A percentile compares a stretch with the other conserved stretches of the same genome.
Conservation (phyloP, 2,888 invertebrate species). For the Polietes domitor region DNA sequence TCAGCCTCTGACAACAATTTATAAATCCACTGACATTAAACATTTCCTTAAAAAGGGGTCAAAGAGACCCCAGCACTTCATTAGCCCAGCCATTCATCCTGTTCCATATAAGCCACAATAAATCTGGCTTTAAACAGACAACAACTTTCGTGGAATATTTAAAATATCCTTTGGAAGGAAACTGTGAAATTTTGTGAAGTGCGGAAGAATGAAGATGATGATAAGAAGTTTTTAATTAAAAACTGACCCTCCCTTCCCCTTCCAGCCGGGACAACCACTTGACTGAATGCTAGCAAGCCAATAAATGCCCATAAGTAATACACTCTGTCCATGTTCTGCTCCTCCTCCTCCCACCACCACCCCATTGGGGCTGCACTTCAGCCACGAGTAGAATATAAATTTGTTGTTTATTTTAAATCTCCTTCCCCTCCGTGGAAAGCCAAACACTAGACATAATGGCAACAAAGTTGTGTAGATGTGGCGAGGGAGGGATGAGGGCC, state of each 20-base stretch:
- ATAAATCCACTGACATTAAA: too few relatives aligned
- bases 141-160: background rate
- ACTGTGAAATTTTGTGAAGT: background rate
- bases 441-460: background rate
- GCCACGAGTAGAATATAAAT: background rate
- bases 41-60: too few relatives aligned
- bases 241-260: background rate
- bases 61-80: too few relatives aligned
- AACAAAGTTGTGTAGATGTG: background rate
- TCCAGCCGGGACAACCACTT: background rate
- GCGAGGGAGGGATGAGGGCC: background rate
- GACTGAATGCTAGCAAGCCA: background rate
- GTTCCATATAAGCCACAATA: background rate
- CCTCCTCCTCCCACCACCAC: background rate
- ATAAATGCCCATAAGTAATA: background rate
- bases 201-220: background rate
- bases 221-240: conserved; percentile 1
- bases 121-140: background rate
- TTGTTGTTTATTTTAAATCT: background rate
- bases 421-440: background rate
- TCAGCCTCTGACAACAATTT: too few relatives aligned
- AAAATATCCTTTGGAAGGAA: background rate
- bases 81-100: too few relatives aligned
- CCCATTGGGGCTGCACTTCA: background rate
- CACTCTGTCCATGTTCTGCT: background rate